Evolutionary conservation across 2,797 vertebrate genomes (phyloP).

Genomic region (Merluccius polli): DNA sequence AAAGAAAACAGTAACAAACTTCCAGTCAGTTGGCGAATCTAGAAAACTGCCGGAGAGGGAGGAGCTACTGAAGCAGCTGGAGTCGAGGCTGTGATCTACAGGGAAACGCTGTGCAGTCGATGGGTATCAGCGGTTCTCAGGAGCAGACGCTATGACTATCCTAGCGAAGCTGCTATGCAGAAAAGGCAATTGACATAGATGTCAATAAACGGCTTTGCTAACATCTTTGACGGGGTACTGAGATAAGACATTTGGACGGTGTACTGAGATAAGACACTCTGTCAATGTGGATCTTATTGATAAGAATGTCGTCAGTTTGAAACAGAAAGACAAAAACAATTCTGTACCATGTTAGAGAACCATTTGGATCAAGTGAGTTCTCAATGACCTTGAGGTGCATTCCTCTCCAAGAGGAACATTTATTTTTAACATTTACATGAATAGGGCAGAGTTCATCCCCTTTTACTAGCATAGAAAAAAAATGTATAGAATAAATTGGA

Average conservation of each 20-base stretch:
- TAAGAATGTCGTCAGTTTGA: background rate
- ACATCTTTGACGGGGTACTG: background rate
- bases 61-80: background rate
- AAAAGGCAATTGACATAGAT: background rate
- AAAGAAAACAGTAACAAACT: conserved; percentile 64
- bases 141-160: background rate
- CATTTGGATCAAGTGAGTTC: background rate
- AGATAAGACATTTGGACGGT: background rate
- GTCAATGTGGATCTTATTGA: background rate
- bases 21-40: conserved; percentile 38
- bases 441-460: background rate
- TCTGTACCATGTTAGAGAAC: background rate
- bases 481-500: background rate
- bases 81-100: background rate
- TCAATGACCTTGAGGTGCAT: background rate
- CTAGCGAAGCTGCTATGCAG: background rate
- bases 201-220: background rate
- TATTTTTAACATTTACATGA: no score
- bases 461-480: background rate
- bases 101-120: background rate
- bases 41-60: background rate
- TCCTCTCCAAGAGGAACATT: no score
- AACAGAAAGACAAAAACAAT: background rate
- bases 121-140: background rate
- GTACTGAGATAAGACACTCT: background rate